Percentiles rank a stretch among this genome's conserved stretches.
These are phyloP conservation scores for Ditula angustiorana DNA, from an alignment of 2,888 invertebrate genomes.

Conservation along the genomic window DNA sequence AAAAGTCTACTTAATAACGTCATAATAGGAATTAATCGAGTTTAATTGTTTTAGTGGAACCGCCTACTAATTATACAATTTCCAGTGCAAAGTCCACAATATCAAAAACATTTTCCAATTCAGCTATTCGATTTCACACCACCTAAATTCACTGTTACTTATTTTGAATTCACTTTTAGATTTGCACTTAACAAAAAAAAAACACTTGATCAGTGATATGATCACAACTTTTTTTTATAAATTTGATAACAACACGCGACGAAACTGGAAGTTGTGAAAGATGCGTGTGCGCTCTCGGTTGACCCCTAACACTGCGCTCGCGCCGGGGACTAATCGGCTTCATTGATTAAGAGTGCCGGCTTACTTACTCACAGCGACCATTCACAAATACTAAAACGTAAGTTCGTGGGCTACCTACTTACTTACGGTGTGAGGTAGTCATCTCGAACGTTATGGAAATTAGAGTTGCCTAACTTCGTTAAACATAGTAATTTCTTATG, in stretches of 20 bases:
- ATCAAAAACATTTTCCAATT: not conserved
- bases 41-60: not conserved
- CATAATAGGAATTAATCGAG: too few relatives aligned
- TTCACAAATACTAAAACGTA: constrained; percentile 17
- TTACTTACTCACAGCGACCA: constrained; percentile 30
- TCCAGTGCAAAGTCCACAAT: constrained; percentile 14
- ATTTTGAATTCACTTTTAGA: not conserved
- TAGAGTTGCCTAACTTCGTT: not conserved
- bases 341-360: constrained; percentile 52
- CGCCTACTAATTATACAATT: not conserved
- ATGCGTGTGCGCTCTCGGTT: constrained; percentile 48
- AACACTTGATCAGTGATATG: constrained; percentile 13
- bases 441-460: not conserved
- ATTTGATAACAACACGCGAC: constrained; percentile 7
- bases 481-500: too few relatives aligned
- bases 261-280: constrained; percentile 13
- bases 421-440: constrained; percentile 3
- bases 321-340: constrained; percentile 49
- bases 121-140: not conserved
- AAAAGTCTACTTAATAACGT: too few relatives aligned
- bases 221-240: not conserved
- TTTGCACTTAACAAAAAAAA: not conserved
- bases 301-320: constrained; percentile 54
- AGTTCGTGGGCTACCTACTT: constrained; percentile 7
- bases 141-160: not conserved